A percentile compares a stretch with the other conserved stretches of the same genome.
phyloP scores from a whole-genome alignment of 2,797 vertebrate genomes.

The Phoebastria nigripes region DNA sequence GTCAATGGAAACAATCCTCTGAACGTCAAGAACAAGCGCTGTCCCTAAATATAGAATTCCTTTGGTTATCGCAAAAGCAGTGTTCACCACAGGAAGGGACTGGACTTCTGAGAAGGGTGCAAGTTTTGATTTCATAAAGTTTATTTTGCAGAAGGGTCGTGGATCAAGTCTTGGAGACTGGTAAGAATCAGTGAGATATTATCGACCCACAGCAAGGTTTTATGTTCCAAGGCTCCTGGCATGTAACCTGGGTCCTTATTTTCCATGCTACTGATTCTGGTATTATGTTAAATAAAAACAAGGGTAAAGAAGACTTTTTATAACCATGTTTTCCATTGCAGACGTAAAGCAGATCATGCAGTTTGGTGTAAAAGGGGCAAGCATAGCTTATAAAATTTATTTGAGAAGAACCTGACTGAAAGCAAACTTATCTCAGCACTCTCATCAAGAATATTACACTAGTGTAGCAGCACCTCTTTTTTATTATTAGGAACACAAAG shows the following conservation, averaged over 20 bases:
- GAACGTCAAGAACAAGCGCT: slow-evolving; percentile 50
- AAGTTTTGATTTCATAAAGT: slow-evolving; percentile 53
- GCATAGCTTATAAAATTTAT: not conserved
- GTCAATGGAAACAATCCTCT: slow-evolving; percentile 54
- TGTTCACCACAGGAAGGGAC: slow-evolving; percentile 45
- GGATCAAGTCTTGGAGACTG: slow-evolving; percentile 38
- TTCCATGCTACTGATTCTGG: slow-evolving; percentile 37
- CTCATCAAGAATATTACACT: not conserved
- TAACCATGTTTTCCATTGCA: not conserved
- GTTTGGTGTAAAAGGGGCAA: not conserved
- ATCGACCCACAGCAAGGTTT: slow-evolving; percentile 24
- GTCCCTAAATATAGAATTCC: slow-evolving; percentile 63
- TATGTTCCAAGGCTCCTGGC: slow-evolving; percentile 33
- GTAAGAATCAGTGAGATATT: slow-evolving; percentile 52
- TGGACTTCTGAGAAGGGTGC: slow-evolving; percentile 54
- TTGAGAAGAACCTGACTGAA: not conserved
- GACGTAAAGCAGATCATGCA: not conserved
- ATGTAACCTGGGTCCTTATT: not conserved
- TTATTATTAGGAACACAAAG: not conserved
- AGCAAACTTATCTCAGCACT: not conserved
- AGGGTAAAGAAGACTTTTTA: not conserved
- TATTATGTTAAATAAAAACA: slow-evolving; percentile 17
- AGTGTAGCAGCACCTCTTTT: not conserved
- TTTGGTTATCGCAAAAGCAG: slow-evolving; percentile 48
- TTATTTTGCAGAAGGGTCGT: slow-evolving; percentile 34